phyloP scores from a whole-genome alignment of 2,888 invertebrate species.

The Thymelicus acteon region DNA sequence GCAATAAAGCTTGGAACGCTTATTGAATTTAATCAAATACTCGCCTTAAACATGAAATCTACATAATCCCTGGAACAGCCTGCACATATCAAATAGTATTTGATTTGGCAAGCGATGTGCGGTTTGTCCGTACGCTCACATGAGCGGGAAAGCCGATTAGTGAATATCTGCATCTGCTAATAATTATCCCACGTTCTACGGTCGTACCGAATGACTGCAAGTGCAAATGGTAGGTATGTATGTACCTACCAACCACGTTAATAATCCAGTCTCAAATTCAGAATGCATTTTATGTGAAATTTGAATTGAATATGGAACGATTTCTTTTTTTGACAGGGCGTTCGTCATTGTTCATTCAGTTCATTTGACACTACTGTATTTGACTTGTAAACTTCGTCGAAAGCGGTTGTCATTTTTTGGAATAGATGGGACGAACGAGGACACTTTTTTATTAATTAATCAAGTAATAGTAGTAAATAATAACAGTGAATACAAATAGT shows the following conservation, averaged over 20 bases:
- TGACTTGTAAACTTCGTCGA: no score
- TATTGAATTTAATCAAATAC: constrained; percentile 6
- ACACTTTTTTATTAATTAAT: no score
- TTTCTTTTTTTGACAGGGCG: no score
- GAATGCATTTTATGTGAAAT: not conserved
- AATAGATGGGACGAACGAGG: no score
- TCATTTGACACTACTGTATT: no score
- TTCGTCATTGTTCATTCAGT: no score
- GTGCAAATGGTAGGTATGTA: not conserved
- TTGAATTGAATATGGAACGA: no score
- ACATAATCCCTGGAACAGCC: constrained; percentile 20
- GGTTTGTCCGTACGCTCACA: constrained; percentile 16
- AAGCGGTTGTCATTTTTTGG: no score
- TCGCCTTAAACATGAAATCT: constrained; percentile 11
- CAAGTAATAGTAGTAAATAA: no score
- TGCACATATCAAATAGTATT: constrained; percentile 26
- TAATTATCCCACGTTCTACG: constrained; percentile 6
- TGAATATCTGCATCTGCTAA: constrained; percentile 25
- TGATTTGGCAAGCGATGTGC: constrained; percentile 31
- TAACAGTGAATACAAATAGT: no score
- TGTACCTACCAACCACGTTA: not conserved
- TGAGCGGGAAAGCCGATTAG: constrained; percentile 31
- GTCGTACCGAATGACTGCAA: not conserved
- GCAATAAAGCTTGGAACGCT: not conserved
- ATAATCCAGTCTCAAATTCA: not conserved